A percentile compares a stretch with the other conserved stretches of the same genome.
Conservation (phyloP, 2,797 vertebrate species). For the Halcyon chelicuti region DNA sequence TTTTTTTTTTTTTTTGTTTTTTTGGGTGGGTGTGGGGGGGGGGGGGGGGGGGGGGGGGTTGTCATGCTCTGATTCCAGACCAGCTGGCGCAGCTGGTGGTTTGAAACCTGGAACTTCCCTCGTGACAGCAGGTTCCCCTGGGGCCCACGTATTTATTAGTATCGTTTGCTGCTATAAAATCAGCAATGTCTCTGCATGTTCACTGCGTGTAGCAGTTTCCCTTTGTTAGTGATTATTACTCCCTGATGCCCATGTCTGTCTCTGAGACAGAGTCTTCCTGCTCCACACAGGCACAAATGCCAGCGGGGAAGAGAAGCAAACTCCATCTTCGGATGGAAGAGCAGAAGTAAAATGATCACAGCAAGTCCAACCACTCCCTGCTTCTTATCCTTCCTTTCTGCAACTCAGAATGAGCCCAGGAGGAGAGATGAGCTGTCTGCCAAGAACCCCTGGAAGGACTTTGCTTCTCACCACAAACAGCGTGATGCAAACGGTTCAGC, state of each 20-base stretch:
- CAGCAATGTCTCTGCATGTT: not conserved
- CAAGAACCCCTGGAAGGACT: not conserved
- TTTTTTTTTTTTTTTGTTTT: not conserved
- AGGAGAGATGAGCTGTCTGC: not conserved
- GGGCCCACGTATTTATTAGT: not conserved
- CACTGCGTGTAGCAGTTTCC: not conserved
- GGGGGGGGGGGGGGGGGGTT: not conserved
- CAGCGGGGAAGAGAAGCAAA: not conserved
- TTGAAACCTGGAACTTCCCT: not conserved
- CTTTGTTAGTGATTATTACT: not conserved
- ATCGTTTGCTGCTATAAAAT: not conserved
- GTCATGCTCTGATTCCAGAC: not conserved
- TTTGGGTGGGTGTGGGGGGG: too few species aligned
- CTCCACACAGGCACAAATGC: not conserved
- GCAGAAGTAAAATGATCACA: not conserved
- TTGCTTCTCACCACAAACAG: not conserved
- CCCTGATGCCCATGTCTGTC: not conserved
- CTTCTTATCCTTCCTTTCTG: not conserved
- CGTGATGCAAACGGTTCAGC: not conserved
- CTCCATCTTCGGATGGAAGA: rapidly evolving
- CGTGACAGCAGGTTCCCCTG: not conserved
- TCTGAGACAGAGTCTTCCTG: not conserved
- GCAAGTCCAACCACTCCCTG: rapidly evolving
- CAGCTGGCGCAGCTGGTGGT: not conserved
- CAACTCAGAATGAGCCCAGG: not conserved